These are phyloP conservation scores for Cercopithecus mona DNA, from an alignment of 2,113 vertebrate species.

Conservation along the genomic window DNA sequence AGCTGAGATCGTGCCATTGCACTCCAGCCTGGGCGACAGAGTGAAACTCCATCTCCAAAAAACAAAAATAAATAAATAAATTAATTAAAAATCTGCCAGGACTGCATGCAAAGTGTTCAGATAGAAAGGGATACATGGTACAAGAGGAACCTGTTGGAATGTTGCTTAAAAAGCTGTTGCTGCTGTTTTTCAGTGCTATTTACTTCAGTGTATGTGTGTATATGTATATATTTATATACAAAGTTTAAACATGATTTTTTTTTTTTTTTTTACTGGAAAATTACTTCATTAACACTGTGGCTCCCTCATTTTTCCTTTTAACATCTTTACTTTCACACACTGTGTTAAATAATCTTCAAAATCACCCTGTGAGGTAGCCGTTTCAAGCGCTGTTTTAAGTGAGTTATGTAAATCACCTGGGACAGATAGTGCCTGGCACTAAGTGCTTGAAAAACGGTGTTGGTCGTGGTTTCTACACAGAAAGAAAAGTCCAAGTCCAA, in stretches of 20 bases:
- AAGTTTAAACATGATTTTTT: not conserved
- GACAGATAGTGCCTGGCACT: not conserved
- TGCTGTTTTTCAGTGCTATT: not conserved
- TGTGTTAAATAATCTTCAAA: not conserved
- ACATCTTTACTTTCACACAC: not conserved
- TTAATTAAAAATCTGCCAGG: not conserved
- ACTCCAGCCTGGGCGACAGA: not conserved
- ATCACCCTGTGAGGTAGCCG: not conserved
- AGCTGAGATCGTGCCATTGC: not conserved
- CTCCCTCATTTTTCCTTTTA: not conserved
- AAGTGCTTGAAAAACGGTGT: not conserved
- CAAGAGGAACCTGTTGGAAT: not conserved
- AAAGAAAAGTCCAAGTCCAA: not conserved
- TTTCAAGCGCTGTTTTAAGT: not conserved
- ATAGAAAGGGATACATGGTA: fast-evolving
- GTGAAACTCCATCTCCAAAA: not conserved
- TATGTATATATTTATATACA: not conserved
- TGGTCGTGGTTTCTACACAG: not conserved
- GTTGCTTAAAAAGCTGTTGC: not conserved
- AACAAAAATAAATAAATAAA: not conserved
- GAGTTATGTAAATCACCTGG: not conserved
- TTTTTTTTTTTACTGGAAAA: not conserved
- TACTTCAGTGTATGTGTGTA: not conserved
- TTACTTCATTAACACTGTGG: not conserved
- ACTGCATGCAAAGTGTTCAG: not conserved